Evolutionary conservation across 2,888 invertebrate genomes (phyloP).

Genomic region (Exephanes ischioxanthus): DNA sequence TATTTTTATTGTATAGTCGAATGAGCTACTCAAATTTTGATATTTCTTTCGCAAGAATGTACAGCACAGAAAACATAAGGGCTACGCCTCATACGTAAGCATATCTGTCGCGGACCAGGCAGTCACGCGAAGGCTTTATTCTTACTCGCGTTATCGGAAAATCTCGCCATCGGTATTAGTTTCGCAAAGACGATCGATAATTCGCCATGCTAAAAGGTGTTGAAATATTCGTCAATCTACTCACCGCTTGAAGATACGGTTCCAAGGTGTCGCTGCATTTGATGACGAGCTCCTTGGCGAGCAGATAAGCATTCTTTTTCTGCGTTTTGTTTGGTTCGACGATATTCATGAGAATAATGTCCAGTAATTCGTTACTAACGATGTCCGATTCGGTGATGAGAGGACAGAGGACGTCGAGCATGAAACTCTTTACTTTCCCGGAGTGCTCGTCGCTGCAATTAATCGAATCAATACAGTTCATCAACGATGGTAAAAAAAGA

Average conservation of each 20-base stretch:
- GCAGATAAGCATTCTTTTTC: constrained; percentile 94
- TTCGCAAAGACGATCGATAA: too few relatives aligned
- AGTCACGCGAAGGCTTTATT: too few relatives aligned
- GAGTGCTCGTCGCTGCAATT: constrained; percentile 95
- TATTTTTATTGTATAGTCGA: too few relatives aligned
- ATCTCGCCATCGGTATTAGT: too few relatives aligned
- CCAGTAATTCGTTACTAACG: constrained; percentile 96
- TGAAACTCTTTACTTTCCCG: constrained; percentile 97
- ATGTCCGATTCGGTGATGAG: constrained; percentile 98
- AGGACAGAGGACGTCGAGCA: constrained; percentile 97
- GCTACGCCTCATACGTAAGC: too few relatives aligned
- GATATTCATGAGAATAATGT: constrained; percentile 96
- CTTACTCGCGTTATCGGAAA: too few relatives aligned
- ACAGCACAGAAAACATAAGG: too few relatives aligned
- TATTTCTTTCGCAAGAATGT: too few relatives aligned
- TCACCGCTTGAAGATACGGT: constrained; percentile 96
- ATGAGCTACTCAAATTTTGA: too few relatives aligned
- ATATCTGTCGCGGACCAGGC: too few relatives aligned
- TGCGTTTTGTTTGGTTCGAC: constrained; percentile 97
- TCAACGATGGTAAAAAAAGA: neutral
- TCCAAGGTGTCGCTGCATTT: constrained; percentile 97
- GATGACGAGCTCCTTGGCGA: constrained; percentile 96
- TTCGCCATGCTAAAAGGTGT: too few relatives aligned
- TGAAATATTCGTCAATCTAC: constrained; percentile 77
- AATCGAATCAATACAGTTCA: constrained; percentile 10